Conservation (phyloP, 2,113 vertebrate genomes). For the Tychaedon coryphoeus region DNA sequence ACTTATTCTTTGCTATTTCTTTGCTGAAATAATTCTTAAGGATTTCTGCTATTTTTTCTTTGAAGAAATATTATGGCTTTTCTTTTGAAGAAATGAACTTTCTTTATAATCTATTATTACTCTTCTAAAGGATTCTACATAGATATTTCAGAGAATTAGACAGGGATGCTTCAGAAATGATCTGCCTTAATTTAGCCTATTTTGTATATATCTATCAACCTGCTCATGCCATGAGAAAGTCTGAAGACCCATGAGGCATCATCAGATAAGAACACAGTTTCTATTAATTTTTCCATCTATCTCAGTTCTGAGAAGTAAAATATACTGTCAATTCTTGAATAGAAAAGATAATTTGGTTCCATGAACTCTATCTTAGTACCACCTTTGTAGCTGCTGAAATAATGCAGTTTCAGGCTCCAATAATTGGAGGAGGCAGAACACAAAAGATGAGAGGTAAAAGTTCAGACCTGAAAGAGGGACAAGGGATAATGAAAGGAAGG, state of each 20-base stretch:
- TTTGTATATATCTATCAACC: slow-evolving; percentile 14
- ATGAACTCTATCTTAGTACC: not conserved
- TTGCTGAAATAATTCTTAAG: not conserved
- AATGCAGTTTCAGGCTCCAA: not conserved
- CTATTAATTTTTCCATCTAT: slow-evolving; percentile 49
- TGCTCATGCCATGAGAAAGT: not conserved
- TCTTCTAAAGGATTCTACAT: not conserved
- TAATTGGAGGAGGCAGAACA: not conserved
- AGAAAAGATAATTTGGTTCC: not conserved
- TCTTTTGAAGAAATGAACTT: slow-evolving; percentile 27
- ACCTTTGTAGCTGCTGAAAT: not conserved
- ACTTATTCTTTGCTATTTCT: not conserved
- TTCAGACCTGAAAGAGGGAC: not conserved
- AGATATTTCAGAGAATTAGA: slow-evolving; percentile 15
- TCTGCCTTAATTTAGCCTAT: slow-evolving; percentile 20
- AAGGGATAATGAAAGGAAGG: not conserved
- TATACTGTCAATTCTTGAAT: not conserved
- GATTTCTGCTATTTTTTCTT: slow-evolving; percentile 8
- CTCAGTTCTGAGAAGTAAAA: not conserved
- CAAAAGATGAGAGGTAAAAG: not conserved
- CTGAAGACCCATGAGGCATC: not conserved
- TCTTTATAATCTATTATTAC: slow-evolving; percentile 9
- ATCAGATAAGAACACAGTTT: slow-evolving; percentile 46
- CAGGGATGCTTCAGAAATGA: not conserved
- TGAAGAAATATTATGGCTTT: slow-evolving; percentile 12